phyloP scores from a whole-genome alignment of 2,888 invertebrate genomes.

The Helobdella robusta region DNA sequence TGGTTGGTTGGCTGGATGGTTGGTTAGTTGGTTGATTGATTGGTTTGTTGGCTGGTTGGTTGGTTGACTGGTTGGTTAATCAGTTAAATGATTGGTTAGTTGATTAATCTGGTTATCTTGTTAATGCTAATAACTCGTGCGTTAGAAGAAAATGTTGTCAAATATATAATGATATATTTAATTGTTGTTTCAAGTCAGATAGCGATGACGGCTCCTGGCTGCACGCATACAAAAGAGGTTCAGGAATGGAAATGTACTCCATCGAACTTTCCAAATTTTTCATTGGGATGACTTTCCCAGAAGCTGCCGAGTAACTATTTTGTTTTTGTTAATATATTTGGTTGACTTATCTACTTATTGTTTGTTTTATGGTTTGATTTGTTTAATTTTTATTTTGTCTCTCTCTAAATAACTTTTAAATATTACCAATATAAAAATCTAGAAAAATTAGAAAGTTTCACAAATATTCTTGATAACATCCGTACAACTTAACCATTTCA shows the following conservation, averaged over 20 bases:
- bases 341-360: background rate
- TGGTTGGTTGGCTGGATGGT: slow-evolving; percentile 49
- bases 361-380: background rate
- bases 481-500: no score
- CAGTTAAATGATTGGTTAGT: no score
- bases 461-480: no score
- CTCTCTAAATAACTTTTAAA: background rate
- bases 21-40: no score
- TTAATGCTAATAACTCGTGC: no score
- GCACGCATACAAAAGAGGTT: slow-evolving; percentile 60
- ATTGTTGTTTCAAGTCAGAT: no score
- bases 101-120: no score
- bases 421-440: no score
- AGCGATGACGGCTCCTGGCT: slow-evolving; percentile 13
- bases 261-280: slow-evolving; percentile 98
- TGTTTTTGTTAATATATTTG: slow-evolving; percentile 47
- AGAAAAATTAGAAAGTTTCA: no score
- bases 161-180: background rate
- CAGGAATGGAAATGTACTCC: slow-evolving; percentile 99
- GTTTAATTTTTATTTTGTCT: background rate
- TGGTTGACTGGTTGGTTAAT: no score
- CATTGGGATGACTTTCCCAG: slow-evolving; percentile 98
- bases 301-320: slow-evolving; percentile 99
- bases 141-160: background rate
- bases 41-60: no score